Evolutionary conservation across 2,888 invertebrate species (phyloP).

Genomic region (Conops quadrifasciatus): DNA sequence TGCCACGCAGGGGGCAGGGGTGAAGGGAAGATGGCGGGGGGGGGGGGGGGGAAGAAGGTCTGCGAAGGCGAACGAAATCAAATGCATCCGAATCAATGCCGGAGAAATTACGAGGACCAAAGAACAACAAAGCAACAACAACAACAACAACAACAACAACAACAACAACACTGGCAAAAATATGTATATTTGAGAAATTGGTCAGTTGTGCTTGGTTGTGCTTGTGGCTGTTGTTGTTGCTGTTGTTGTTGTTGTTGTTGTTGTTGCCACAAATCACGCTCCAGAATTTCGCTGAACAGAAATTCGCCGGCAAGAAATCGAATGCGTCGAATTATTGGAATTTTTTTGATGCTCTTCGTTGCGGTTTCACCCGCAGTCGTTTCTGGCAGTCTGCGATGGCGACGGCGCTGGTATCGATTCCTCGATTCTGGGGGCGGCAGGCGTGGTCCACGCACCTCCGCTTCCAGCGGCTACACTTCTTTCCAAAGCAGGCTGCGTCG

Average conservation of each 20-base stretch:
- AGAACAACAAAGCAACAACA: background rate
- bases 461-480: slow-evolving; percentile 3
- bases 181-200: slow-evolving; percentile 47
- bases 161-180: slow-evolving; percentile 8
- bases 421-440: slow-evolving; percentile 38
- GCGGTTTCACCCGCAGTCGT: slow-evolving; percentile 18
- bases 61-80: slow-evolving; percentile 36
- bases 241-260: slow-evolving; percentile 29
- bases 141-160: slow-evolving; percentile 3
- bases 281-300: background rate
- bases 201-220: too few relatives aligned
- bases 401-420: slow-evolving; percentile 6
- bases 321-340: slow-evolving; percentile 26
- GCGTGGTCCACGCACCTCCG: slow-evolving; percentile 47
- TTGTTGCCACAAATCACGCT: slow-evolving; percentile 6
- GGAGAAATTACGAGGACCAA: background rate
- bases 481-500: background rate
- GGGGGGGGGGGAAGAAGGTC: background rate
- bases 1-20: slow-evolving; percentile 21
- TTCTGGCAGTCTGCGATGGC: background rate
- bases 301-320: background rate
- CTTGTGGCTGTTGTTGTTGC: slow-evolving; percentile 44
- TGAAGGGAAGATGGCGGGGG: slow-evolving; percentile 15
- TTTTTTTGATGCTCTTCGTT: slow-evolving; percentile 18
- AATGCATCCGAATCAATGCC: slow-evolving; percentile 29